Conservation (phyloP, 1,140 invertebrate species). For the Ips typographus region DNA sequence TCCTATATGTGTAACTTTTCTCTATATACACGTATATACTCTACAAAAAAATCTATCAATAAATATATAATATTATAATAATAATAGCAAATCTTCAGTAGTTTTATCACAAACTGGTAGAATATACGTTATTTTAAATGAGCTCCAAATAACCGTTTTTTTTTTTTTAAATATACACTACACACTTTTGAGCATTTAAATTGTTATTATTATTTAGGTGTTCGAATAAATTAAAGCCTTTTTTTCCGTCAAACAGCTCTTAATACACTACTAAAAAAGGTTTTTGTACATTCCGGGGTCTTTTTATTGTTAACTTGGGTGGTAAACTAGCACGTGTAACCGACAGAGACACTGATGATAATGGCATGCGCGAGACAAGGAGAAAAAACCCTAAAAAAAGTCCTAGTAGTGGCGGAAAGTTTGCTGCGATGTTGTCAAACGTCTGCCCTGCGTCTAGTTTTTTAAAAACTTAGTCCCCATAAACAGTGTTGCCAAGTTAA, state of each 20-base stretch:
- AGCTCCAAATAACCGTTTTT: background rate
- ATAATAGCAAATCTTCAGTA: background rate
- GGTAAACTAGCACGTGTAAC: too few relatives aligned
- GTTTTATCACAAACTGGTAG: background rate
- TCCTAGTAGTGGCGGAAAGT: too few relatives aligned
- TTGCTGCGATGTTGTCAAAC: too few relatives aligned
- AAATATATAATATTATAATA: background rate
- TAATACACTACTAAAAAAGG: background rate
- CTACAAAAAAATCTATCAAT: constrained; percentile 1
- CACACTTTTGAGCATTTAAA: background rate
- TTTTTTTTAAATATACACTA: background rate
- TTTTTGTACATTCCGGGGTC: constrained; percentile 11
- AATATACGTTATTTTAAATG: background rate
- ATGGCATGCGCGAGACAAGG: too few relatives aligned
- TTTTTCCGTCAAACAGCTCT: background rate
- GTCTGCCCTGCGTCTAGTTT: too few relatives aligned
- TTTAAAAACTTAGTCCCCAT: too few relatives aligned
- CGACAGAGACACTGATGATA: too few relatives aligned
- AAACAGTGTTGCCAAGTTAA: too few relatives aligned
- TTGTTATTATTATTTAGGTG: background rate
- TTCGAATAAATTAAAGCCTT: background rate
- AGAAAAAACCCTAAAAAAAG: too few relatives aligned
- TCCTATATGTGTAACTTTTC: background rate
- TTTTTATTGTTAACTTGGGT: background rate
- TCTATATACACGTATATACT: background rate